A percentile compares a stretch with the other conserved stretches of the same genome.
Evolutionary conservation across 2,113 vertebrate genomes (phyloP).

Genomic region (Pampusana beccarii): DNA sequence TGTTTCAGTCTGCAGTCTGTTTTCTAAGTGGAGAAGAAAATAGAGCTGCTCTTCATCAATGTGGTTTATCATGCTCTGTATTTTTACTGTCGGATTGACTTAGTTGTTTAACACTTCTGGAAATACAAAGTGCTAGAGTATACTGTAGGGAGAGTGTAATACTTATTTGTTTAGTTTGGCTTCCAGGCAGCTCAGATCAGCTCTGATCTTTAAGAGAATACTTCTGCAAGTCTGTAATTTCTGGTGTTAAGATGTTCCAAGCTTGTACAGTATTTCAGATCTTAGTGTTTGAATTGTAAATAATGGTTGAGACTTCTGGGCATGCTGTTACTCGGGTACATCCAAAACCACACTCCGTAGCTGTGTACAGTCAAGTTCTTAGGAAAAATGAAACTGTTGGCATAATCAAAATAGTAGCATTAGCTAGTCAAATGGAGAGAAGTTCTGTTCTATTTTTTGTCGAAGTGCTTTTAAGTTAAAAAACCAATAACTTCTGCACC

Average conservation of each 20-base stretch:
- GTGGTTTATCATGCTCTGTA: neutral
- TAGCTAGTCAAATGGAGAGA: constrained; percentile 6
- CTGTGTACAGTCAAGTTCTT: neutral
- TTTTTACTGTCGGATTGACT: neutral
- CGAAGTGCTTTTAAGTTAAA: constrained; percentile 12
- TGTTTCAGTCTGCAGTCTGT: neutral
- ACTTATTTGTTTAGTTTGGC: neutral
- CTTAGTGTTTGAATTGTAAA: constrained; percentile 27
- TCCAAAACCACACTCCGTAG: neutral
- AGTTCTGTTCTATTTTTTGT: constrained; percentile 10
- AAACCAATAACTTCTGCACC: neutral
- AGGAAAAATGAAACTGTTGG: constrained; percentile 1
- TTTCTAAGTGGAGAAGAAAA: neutral
- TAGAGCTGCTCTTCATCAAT: neutral
- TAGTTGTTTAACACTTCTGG: neutral
- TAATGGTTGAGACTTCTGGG: neutral
- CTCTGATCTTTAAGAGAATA: neutral
- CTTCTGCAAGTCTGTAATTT: constrained; percentile 14
- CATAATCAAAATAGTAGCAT: neutral
- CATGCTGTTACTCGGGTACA: neutral
- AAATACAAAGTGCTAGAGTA: neutral
- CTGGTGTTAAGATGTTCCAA: neutral
- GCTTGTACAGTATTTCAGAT: neutral
- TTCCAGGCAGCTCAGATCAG: neutral
- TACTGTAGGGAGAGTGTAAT: neutral